These are phyloP conservation scores for Drosophila diplacantha DNA, from an alignment of 2,888 invertebrate species.

Conservation along the genomic window DNA sequence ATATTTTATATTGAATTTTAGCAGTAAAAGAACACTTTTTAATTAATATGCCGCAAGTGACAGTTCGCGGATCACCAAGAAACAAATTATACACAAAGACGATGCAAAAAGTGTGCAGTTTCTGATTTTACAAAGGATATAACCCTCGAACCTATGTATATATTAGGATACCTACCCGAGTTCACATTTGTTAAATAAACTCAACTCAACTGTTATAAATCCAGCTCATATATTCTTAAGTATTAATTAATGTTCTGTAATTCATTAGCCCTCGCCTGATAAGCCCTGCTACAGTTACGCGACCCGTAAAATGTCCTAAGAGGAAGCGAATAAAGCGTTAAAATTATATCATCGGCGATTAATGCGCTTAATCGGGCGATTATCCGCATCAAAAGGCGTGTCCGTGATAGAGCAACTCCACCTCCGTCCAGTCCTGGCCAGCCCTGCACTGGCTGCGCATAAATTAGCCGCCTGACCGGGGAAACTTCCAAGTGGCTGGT, in stretches of 20 bases:
- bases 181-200: not conserved
- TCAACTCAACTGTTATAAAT: not conserved
- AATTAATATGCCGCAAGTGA: constrained; percentile 50
- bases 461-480: constrained; percentile 28
- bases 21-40: constrained; percentile 41
- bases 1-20: constrained; percentile 31
- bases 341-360: constrained; percentile 40
- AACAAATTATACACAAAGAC: constrained; percentile 18
- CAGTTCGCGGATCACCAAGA: constrained; percentile 31
- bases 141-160: not conserved
- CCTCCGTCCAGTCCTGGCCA: not conserved
- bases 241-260: not conserved
- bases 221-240: not conserved
- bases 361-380: constrained; percentile 44
- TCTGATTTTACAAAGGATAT: not conserved
- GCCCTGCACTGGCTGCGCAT: constrained; percentile 17
- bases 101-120: not conserved
- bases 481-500: constrained; percentile 48
- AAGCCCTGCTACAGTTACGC: not conserved
- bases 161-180: too few relatives aligned
- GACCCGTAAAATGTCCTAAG: not conserved
- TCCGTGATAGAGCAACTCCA: constrained; percentile 6
- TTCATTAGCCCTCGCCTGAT: not conserved
- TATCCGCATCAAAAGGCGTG: constrained; percentile 30
- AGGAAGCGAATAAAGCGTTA: constrained; percentile 5